These are phyloP conservation scores for Excalfactoria chinensis DNA, from an alignment of 2,113 vertebrate species.

Conservation along the genomic window DNA sequence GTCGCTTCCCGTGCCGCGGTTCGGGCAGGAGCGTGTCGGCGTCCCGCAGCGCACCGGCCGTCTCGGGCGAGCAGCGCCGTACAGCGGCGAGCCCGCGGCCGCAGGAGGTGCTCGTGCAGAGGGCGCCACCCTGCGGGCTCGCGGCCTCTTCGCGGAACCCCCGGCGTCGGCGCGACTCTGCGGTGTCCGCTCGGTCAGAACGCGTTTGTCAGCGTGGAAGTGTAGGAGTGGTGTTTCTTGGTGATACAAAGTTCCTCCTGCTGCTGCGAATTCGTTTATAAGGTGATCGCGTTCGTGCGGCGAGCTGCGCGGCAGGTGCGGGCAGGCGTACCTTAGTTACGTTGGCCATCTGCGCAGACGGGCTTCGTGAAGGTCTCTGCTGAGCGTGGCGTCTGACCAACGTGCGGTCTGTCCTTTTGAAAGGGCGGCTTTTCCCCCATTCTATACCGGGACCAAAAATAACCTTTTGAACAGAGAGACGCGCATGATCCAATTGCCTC, in stretches of 20 bases:
- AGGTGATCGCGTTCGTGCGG: fast-evolving
- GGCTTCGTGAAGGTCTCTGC: neutral
- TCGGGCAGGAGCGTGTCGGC: too few relatives aligned
- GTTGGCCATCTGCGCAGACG: fast-evolving
- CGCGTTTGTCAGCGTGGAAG: neutral
- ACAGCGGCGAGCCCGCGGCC: too few relatives aligned
- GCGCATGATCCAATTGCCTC: neutral
- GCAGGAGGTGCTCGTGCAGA: neutral
- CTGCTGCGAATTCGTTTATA: fast-evolving
- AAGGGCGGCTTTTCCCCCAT: neutral
- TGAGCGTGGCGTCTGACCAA: fast-evolving
- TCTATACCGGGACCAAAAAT: neutral
- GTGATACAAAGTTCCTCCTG: neutral
- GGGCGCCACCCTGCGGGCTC: neutral
- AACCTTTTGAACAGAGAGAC: neutral
- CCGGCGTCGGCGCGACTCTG: too few relatives aligned
- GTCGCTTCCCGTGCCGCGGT: too few relatives aligned
- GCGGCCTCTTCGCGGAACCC: too few relatives aligned
- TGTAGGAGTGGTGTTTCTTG: fast-evolving
- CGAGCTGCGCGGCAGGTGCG: too few relatives aligned
- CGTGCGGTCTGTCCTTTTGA: neutral
- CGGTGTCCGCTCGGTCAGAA: too few relatives aligned
- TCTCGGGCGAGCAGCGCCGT: too few relatives aligned
- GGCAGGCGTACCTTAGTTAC: fast-evolving
- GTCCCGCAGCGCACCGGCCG: too few relatives aligned